A percentile compares a stretch with the other conserved stretches of the same genome.
phyloP scores from a whole-genome alignment of 2,888 invertebrate species.

The Endomychus coccineus region DNA sequence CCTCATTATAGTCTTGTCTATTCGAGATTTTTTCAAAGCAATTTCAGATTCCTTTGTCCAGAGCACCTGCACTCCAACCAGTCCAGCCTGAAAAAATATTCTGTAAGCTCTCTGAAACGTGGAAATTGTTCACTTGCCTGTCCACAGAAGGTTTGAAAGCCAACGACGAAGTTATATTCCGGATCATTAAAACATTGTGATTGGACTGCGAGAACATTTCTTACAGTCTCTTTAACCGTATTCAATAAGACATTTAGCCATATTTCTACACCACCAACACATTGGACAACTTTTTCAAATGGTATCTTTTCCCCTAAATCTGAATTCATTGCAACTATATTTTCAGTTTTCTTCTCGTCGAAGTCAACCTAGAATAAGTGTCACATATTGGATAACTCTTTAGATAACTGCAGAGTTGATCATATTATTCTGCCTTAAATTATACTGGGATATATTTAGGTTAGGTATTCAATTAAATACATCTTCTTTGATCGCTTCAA shows the following conservation, averaged over 20 bases:
- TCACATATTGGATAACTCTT: no score
- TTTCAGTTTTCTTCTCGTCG: slow-evolving; percentile 67
- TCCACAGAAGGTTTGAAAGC: slow-evolving; percentile 66
- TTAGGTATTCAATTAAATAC: no score
- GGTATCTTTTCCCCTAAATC: slow-evolving; percentile 67
- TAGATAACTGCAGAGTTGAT: no score
- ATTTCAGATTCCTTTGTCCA: slow-evolving; percentile 82
- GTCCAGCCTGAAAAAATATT: slow-evolving; percentile 55
- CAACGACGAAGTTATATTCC: slow-evolving; percentile 66
- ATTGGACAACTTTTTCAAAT: slow-evolving; percentile 61
- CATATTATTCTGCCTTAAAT: no score
- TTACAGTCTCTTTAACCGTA: slow-evolving; percentile 67
- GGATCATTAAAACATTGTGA: slow-evolving; percentile 59
- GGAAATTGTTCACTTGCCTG: slow-evolving; percentile 53
- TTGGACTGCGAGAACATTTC: slow-evolving; percentile 63
- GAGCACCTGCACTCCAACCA: slow-evolving; percentile 74
- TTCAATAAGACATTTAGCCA: slow-evolving; percentile 71
- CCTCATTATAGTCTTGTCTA: slow-evolving; percentile 71
- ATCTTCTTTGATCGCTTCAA: no score
- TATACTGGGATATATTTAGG: no score
- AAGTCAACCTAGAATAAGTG: slow-evolving; percentile 55
- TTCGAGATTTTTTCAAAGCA: slow-evolving; percentile 61
- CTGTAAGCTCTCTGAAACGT: no score
- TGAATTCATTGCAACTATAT: slow-evolving; percentile 67
- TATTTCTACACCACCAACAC: slow-evolving; percentile 75